Evolutionary conservation across 2,797 vertebrate genomes (phyloP), one percentile per base, ranked within the genome.

Genomic region (Erpetoichthys calabaricus): DNA sequence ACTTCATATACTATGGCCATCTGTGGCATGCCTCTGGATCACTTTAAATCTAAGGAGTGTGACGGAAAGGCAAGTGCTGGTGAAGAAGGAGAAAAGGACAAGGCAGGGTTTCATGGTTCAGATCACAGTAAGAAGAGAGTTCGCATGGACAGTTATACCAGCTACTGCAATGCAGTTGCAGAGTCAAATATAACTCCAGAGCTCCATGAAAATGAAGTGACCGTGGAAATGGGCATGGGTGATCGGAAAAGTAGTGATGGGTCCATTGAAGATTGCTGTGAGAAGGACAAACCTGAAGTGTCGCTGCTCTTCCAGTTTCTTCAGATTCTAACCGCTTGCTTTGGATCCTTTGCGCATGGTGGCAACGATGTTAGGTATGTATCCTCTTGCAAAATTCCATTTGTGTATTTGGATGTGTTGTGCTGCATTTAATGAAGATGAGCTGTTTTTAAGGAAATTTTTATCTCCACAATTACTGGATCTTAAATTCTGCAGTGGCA

Each of bases 1-100:
- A 97, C 94, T 3, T 97, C 92, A 3, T 98, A 98, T 62, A 98
- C 94, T 46, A 91, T 94, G 89, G 88, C 92, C 7, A 94, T 98
- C 59, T 97, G 92, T 0, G 94, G 93, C 59, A 93, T 98, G 75
- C 91, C 91, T 2, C 78, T 89, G 64, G 90, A 92, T 5, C 80
- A 81, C 0, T 71, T 91, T 8, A 88, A 86, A 0, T 63, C 76
- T 65, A 83, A 62, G 62, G 92, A 94, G 0, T 59, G 74, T 0
- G 90, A 93, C 43, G 85, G 83, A 55, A 79, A 72, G 68, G 83
- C 80, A 64, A 86, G 65, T 56, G 69, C 60, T 3, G 80, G 73
- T 0, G 88, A 89, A 0, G 80, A 84, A 1, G 69, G 59, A 3
- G 84, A 88, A 61, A 89, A 80, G 61, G 68, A 84, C 54, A 70